Conservation (phyloP, 2,797 vertebrate species). For the Atherinosoma microstoma region DNA sequence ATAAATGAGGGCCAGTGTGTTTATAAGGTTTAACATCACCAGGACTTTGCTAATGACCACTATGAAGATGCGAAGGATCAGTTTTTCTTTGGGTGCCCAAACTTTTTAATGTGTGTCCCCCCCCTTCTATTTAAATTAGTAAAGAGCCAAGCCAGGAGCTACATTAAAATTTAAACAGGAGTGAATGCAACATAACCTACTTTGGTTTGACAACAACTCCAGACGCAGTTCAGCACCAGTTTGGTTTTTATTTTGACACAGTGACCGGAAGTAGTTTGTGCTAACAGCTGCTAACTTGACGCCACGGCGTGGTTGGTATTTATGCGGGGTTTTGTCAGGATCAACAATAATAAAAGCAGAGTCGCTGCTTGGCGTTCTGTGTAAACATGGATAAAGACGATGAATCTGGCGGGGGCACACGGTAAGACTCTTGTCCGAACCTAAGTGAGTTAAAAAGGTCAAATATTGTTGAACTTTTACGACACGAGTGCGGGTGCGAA, state of each 20-base stretch:
- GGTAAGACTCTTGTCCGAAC: constrained; percentile 31
- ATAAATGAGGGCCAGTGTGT: no score
- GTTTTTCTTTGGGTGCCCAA: no score
- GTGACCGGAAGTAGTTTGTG: not conserved
- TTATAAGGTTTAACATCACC: no score
- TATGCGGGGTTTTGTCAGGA: not conserved
- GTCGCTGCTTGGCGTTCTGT: constrained; percentile 7
- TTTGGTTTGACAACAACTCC: no score
- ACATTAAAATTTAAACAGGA: no score
- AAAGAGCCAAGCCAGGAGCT: no score
- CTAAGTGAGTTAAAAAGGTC: accelerated
- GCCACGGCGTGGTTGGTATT: not conserved
- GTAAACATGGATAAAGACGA: constrained; percentile 49
- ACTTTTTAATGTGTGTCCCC: no score
- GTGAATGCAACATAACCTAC: no score
- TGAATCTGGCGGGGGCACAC: constrained; percentile 16
- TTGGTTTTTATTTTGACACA: not conserved
- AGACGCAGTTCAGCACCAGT: not conserved
- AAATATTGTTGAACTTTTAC: not conserved
- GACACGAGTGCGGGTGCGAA: not conserved
- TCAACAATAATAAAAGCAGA: not conserved
- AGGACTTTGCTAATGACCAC: no score
- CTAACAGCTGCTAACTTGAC: no score
- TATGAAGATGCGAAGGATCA: no score
- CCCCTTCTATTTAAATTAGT: no score